These are phyloP conservation scores for Corythoichthys haematopterus DNA, from an alignment of 2,113 vertebrate species.

Conservation along the genomic window DNA sequence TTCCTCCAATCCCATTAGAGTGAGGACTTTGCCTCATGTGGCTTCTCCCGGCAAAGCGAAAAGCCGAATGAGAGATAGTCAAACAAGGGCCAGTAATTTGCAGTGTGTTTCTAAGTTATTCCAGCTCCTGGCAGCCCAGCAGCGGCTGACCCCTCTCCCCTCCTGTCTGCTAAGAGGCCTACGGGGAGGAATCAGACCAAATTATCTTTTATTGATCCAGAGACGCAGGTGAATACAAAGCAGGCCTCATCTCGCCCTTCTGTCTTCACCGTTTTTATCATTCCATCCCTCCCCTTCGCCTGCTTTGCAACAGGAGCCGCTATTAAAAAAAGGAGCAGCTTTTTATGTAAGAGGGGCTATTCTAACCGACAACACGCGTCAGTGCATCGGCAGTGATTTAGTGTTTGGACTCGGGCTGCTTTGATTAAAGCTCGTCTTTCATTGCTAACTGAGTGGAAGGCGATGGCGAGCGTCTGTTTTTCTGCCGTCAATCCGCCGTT, in stretches of 20 bases:
- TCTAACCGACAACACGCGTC: conserved; percentile 24
- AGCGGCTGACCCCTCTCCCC: conserved; percentile 65
- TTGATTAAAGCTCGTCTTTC: conserved; percentile 60
- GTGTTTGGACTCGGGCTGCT: conserved; percentile 42
- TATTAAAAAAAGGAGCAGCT: conserved; percentile 9
- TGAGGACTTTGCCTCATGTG: conserved; percentile 22
- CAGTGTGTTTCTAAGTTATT: conserved; percentile 70
- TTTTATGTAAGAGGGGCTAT: conserved; percentile 23
- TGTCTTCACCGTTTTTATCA: conserved; percentile 38
- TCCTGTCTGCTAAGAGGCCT: conserved; percentile 70
- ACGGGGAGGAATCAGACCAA: conserved; percentile 72
- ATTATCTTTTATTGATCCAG: conserved; percentile 75
- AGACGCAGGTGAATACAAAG: conserved; percentile 75
- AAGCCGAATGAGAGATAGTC: conserved; percentile 57
- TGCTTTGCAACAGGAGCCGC: conserved; percentile 13
- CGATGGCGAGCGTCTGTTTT: conserved; percentile 55
- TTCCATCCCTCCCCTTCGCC: conserved; percentile 17
- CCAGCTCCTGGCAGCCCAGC: conserved; percentile 66
- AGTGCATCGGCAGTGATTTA: conserved; percentile 54
- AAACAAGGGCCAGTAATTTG: conserved; percentile 60
- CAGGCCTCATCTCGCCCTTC: conserved; percentile 50
- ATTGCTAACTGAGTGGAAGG: conserved; percentile 23
- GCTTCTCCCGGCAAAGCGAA: conserved; percentile 25
- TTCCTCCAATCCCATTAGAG: conserved; percentile 6
- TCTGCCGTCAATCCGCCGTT: conserved; percentile 61